Evolutionary conservation across 2,113 vertebrate genomes (phyloP).

Genomic region (Protomyctophum bolini): DNA sequence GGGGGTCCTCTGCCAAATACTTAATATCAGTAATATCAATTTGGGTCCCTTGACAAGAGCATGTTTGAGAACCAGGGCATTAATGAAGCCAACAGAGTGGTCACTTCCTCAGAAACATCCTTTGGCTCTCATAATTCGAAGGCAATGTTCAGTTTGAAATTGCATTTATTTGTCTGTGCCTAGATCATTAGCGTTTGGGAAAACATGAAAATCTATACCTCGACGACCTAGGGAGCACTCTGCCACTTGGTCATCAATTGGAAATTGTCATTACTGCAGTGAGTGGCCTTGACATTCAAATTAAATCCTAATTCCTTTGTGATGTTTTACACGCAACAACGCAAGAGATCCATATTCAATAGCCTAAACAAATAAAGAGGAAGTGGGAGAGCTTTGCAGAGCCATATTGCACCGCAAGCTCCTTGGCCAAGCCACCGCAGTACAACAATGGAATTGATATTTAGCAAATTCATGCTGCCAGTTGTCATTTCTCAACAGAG

Average conservation of each 20-base stretch:
- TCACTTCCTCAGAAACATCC: conserved; percentile 24
- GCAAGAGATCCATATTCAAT: conserved; percentile 4
- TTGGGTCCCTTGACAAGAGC: too few species aligned
- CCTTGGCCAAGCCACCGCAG: conserved; percentile 8
- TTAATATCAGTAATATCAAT: too few species aligned
- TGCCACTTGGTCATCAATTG: conserved; percentile 32
- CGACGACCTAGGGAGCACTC: background rate
- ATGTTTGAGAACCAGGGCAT: too few species aligned
- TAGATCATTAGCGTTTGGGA: conserved; percentile 34
- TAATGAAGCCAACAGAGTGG: conserved; percentile 21
- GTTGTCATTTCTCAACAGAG: too few species aligned
- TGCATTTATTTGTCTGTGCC: conserved; percentile 32
- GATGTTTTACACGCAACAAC: conserved; percentile 21
- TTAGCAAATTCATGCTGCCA: conserved; percentile 28
- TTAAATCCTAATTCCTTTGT: conserved; percentile 29
- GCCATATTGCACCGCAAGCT: conserved; percentile 28
- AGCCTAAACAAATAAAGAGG: conserved; percentile 2
- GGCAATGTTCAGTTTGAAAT: conserved; percentile 22
- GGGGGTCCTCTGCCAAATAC: too few species aligned
- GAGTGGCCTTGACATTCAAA: conserved; percentile 34
- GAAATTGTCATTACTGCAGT: conserved; percentile 31
- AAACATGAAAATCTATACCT: conserved; percentile 40
- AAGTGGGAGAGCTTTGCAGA: conserved; percentile 31
- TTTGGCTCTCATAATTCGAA: conserved; percentile 2
- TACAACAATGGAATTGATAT: conserved; percentile 37